These are phyloP conservation scores for Monopterus albus DNA, from an alignment of 2,113 vertebrate genomes.

Conservation along the genomic window DNA sequence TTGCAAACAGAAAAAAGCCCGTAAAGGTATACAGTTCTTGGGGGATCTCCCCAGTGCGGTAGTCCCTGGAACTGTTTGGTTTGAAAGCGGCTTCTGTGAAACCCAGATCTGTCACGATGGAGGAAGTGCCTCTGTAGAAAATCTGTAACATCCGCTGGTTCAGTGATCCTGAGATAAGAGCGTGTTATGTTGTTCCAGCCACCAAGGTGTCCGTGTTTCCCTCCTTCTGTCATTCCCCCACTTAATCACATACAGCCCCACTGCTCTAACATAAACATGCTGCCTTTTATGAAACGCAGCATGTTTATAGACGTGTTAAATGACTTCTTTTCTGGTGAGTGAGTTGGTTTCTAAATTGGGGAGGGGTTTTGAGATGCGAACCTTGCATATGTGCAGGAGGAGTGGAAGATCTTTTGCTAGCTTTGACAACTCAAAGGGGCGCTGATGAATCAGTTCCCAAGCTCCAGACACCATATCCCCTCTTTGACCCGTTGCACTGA, in stretches of 20 bases:
- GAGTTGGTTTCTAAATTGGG: slow-evolving; percentile 34
- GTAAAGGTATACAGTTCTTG: no score
- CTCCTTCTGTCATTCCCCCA: slow-evolving; percentile 31
- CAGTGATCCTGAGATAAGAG: slow-evolving; percentile 36
- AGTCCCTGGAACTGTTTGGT: no score
- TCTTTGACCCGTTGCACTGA: slow-evolving; percentile 68
- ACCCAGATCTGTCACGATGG: slow-evolving; percentile 44
- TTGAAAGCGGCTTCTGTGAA: slow-evolving; percentile 42
- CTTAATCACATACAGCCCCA: slow-evolving; percentile 45
- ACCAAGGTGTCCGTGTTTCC: slow-evolving; percentile 47
- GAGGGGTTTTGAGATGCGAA: slow-evolving; percentile 38
- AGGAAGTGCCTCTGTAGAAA: slow-evolving; percentile 38
- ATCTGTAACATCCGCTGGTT: slow-evolving; percentile 70
- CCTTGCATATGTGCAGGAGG: slow-evolving; percentile 74
- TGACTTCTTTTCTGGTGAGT: slow-evolving; percentile 8
- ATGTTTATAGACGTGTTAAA: slow-evolving; percentile 34
- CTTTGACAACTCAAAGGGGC: slow-evolving; percentile 76
- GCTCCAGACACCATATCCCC: slow-evolving; percentile 75
- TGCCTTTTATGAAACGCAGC: slow-evolving; percentile 29
- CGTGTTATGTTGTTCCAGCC: slow-evolving; percentile 56
- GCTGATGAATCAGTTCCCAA: slow-evolving; percentile 77
- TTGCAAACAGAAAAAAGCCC: no score
- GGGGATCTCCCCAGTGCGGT: no score
- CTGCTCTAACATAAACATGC: slow-evolving; percentile 25
- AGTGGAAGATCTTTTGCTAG: slow-evolving; percentile 56